phyloP scores from a whole-genome alignment of 2,888 invertebrate species.

The Hipparchia sbordonii region DNA sequence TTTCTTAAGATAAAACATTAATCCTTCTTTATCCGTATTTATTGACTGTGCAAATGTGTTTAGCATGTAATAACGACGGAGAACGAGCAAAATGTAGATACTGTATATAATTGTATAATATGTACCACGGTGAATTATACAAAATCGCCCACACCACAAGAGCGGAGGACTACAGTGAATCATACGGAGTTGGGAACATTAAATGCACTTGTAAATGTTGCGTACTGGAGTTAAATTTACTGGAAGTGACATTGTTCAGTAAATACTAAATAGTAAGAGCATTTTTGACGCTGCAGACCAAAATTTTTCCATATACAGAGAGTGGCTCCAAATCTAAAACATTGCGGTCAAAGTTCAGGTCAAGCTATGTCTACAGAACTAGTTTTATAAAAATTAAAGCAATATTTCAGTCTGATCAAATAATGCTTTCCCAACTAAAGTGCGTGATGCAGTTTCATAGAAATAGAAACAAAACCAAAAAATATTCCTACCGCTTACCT shows the following conservation, averaged over 20 bases:
- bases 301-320: no score
- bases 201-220: constrained; percentile 38
- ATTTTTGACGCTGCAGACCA: no score
- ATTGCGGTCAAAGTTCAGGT: no score
- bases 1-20: background rate
- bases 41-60: constrained; percentile 29
- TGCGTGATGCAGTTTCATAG: no score
- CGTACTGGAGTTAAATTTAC: constrained; percentile 17
- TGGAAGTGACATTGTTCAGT: constrained; percentile 22
- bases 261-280: no score
- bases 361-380: no score
- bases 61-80: constrained; percentile 31
- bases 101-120: constrained; percentile 17
- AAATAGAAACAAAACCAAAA: no score
- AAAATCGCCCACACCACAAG: constrained; percentile 29
- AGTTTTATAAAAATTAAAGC: no score
- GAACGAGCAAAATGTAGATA: constrained; percentile 24
- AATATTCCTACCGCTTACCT: no score
- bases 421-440: no score
- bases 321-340: no score
- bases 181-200: constrained; percentile 37
- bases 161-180: constrained; percentile 37
- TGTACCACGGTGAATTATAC: constrained; percentile 29
- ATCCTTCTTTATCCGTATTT: constrained; percentile 14
- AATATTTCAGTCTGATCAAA: no score